A percentile compares a stretch with the other conserved stretches of the same genome.
Evolutionary conservation across 92 coral and sea anemone species (phyloP).

Genomic region (Umimayanthus chanpuru): DNA sequence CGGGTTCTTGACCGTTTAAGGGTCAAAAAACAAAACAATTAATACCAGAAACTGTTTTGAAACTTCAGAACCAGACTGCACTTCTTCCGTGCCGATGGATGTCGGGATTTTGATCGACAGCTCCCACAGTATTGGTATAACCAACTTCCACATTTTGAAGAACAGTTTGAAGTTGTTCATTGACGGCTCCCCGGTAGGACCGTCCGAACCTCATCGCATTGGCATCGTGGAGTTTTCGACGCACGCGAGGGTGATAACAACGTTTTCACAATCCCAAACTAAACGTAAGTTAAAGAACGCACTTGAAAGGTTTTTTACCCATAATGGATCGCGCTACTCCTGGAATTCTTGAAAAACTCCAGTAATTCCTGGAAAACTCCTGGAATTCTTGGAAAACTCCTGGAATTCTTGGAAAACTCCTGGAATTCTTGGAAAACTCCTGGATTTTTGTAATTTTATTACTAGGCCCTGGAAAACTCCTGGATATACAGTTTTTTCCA

Average conservation of each 20-base stretch:
- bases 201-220: slow-evolving; percentile 24
- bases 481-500: too few relatives aligned
- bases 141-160: slow-evolving; percentile 25
- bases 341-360: too few relatives aligned
- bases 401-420: too few relatives aligned
- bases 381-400: too few relatives aligned
- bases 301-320: not conserved
- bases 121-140: slow-evolving; percentile 26
- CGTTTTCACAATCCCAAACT: slow-evolving; percentile 19
- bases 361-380: too few relatives aligned
- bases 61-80: slow-evolving; percentile 33
- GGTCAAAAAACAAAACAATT: too few relatives aligned
- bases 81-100: slow-evolving; percentile 18
- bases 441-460: too few relatives aligned
- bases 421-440: too few relatives aligned
- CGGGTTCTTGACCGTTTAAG: too few relatives aligned
- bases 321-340: too few relatives aligned
- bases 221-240: slow-evolving; percentile 31
- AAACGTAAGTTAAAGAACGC: not conserved
- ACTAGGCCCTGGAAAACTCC: too few relatives aligned
- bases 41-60: not conserved
- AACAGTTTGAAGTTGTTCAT: slow-evolving; percentile 35
- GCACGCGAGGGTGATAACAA: slow-evolving; percentile 9
- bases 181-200: slow-evolving; percentile 15
- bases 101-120: slow-evolving; percentile 34